phyloP scores from a whole-genome alignment of 2,888 invertebrate species.

The Helleia helle region DNA sequence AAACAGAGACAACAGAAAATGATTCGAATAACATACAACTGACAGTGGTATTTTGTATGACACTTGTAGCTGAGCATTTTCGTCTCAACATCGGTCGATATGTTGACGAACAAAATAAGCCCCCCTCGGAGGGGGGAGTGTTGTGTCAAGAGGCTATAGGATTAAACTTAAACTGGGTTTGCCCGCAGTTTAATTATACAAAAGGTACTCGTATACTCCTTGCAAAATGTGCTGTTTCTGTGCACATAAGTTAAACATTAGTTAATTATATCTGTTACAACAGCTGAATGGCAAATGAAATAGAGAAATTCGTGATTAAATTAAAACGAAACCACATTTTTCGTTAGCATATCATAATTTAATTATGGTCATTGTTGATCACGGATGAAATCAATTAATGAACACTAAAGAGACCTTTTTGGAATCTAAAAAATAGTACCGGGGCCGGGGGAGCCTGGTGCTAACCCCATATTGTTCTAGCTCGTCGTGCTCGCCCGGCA shows the following conservation, averaged over 20 bases:
- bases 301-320: no score
- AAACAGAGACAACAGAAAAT: slow-evolving; percentile 37
- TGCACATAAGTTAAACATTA: slow-evolving; percentile 56
- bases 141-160: slow-evolving; percentile 73
- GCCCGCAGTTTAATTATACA: slow-evolving; percentile 71
- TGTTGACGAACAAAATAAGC: slow-evolving; percentile 72
- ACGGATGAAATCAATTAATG: no score
- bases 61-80: slow-evolving; percentile 49
- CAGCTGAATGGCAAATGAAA: slow-evolving; percentile 49
- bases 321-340: no score
- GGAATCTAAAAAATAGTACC: no score
- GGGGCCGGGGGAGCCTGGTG: no score
- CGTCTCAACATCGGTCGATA: slow-evolving; percentile 62
- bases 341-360: no score
- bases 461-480: no score
- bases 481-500: no score
- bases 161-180: slow-evolving; percentile 72
- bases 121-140: slow-evolving; percentile 56
- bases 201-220: slow-evolving; percentile 55
- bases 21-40: slow-evolving; percentile 37
- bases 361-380: no score
- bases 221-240: slow-evolving; percentile 47
- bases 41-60: slow-evolving; percentile 48
- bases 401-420: no score
- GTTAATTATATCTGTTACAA: slow-evolving; percentile 57